Conservation (phyloP, 2,113 vertebrate species). For the Silurus glanis region DNA sequence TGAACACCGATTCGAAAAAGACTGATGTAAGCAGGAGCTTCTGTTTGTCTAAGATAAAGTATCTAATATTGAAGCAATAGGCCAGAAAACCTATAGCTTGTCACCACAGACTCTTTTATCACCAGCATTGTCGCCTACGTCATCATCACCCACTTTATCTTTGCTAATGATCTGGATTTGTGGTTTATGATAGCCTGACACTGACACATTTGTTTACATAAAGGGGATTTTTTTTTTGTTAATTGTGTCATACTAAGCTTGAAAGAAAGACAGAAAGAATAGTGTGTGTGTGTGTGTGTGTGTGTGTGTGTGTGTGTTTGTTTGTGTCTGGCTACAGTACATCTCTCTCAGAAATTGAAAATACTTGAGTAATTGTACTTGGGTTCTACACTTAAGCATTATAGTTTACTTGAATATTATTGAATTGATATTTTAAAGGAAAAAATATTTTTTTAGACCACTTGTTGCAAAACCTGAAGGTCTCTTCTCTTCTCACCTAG, state of each 20-base stretch:
- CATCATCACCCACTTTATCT: not conserved
- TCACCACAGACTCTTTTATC: constrained; percentile 42
- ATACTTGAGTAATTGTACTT: not conserved
- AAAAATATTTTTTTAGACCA: not conserved
- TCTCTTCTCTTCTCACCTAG: not conserved
- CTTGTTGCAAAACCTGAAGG: not conserved
- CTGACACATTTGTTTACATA: constrained; percentile 58
- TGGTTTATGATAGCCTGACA: not conserved
- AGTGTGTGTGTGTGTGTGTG: not conserved
- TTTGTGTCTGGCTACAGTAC: not conserved
- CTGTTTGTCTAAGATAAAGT: constrained; percentile 36
- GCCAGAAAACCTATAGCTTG: not conserved
- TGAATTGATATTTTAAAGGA: not conserved
- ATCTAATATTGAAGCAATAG: constrained; percentile 48
- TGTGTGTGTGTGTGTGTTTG: not conserved
- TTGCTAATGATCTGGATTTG: not conserved
- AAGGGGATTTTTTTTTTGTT: not conserved
- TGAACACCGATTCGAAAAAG: not conserved
- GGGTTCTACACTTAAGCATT: not conserved
- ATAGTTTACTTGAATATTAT: not conserved
- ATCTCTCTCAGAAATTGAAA: not conserved
- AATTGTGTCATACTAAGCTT: not conserved
- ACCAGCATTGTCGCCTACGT: constrained; percentile 37
- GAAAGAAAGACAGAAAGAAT: not conserved
- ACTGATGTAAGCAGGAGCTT: constrained; percentile 40